Percentiles rank a stretch among this genome's conserved stretches.
phyloP scores from a whole-genome alignment of 2,113 vertebrate species.

The Lates calcarifer region DNA sequence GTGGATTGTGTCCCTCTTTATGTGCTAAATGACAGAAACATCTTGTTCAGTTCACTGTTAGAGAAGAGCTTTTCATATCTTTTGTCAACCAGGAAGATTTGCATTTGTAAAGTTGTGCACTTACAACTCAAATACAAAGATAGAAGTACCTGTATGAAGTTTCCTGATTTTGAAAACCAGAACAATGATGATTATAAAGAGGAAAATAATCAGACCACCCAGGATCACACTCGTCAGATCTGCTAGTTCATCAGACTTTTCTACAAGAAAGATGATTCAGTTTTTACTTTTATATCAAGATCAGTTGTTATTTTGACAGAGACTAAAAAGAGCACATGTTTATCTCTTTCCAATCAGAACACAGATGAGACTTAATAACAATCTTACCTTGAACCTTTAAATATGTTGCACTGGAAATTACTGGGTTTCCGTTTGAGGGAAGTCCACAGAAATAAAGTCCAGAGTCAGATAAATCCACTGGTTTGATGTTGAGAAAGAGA shows the following conservation, averaged over 20 bases:
- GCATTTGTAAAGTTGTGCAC: neutral
- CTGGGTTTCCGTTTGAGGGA: fast-evolving
- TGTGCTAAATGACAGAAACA: neutral
- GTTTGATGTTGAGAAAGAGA: constrained; percentile 36
- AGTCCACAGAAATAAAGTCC: constrained; percentile 57
- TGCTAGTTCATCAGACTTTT: neutral
- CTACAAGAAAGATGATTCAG: neutral
- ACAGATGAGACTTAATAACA: neutral
- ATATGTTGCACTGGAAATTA: neutral
- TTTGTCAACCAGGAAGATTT: too few relatives aligned
- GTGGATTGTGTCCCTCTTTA: neutral
- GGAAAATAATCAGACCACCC: neutral
- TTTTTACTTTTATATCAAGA: neutral
- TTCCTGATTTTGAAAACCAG: neutral
- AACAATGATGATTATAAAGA: constrained; percentile 9
- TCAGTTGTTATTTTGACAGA: neutral
- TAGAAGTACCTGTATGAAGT: neutral
- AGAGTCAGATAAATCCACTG: constrained; percentile 13
- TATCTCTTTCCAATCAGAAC: neutral
- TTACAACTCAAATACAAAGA: neutral
- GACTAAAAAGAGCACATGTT: neutral
- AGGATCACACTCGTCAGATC: neutral
- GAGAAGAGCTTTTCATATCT: neutral
- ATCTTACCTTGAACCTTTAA: constrained; percentile 57
- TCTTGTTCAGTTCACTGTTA: neutral